A percentile compares a stretch with the other conserved stretches of the same genome.
Conservation (phyloP, 2,888 invertebrate species). For the Clanis bilineata region DNA sequence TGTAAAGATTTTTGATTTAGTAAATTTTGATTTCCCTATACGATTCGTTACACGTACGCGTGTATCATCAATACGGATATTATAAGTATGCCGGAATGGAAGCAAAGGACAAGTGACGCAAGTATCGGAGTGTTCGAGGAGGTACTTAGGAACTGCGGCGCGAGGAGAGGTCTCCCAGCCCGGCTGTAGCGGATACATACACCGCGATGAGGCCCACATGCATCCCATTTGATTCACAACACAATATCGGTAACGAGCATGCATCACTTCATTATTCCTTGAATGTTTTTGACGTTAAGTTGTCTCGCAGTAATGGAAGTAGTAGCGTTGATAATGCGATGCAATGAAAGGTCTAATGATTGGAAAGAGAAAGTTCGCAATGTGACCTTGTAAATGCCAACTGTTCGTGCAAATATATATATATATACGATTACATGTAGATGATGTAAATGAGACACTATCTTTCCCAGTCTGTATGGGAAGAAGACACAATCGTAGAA, state of each 20-base stretch:
- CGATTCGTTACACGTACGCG: not conserved
- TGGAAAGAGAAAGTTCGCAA: constrained; percentile 48
- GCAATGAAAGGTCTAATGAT: constrained; percentile 62
- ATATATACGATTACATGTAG: constrained; percentile 46
- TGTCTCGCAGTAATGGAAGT: constrained; percentile 49
- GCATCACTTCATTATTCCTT: constrained; percentile 57
- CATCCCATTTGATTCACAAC: constrained; percentile 49
- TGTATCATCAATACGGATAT: not conserved
- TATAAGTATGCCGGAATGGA: not conserved
- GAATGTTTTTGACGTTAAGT: constrained; percentile 46
- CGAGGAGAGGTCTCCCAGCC: constrained; percentile 9
- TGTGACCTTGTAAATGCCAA: constrained; percentile 51
- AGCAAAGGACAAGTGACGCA: not conserved
- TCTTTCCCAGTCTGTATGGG: constrained; percentile 69
- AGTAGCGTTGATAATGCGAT: constrained; percentile 55
- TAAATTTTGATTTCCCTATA: not conserved
- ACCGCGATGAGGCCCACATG: constrained; percentile 56
- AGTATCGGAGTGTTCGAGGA: not conserved
- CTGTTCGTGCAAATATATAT: constrained; percentile 68
- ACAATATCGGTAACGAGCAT: constrained; percentile 53
- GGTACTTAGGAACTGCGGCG: not conserved
- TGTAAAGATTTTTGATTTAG: not conserved
- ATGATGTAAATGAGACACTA: constrained; percentile 63
- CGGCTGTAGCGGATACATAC: constrained; percentile 39
- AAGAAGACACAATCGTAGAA: constrained; percentile 64